phyloP scores from a whole-genome alignment of 2,888 invertebrate species.

The Choristoneura rosaceana region DNA sequence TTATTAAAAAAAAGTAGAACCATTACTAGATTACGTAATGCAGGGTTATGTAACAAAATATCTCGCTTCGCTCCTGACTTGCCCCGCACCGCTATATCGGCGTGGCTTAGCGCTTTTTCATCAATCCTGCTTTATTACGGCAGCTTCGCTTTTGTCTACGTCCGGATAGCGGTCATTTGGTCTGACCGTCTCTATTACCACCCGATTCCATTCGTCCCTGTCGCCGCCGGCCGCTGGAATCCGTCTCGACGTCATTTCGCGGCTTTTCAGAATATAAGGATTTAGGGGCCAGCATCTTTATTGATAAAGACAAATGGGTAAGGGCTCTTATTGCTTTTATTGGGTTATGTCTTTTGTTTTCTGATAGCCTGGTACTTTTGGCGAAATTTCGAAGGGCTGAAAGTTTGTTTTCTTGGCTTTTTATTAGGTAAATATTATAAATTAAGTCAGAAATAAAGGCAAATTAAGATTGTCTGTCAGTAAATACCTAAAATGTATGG shows the following conservation, averaged over 20 bases:
- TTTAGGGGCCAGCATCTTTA: slow-evolving; percentile 39
- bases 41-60: not conserved
- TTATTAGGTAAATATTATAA: no score
- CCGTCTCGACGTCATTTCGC: slow-evolving; percentile 72
- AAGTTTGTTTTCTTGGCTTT: no score
- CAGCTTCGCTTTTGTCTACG: slow-evolving; percentile 82
- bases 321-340: slow-evolving; percentile 37
- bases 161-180: slow-evolving; percentile 83
- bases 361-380: not conserved
- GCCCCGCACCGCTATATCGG: slow-evolving; percentile 74
- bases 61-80: slow-evolving; percentile 50
- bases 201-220: slow-evolving; percentile 84
- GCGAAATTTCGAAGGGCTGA: not conserved
- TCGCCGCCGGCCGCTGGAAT: slow-evolving; percentile 71
- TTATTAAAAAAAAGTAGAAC: not conserved
- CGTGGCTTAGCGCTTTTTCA: slow-evolving; percentile 87
- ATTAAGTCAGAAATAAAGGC: no score
- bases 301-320: slow-evolving; percentile 41
- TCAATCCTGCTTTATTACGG: slow-evolving; percentile 86
- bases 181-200: slow-evolving; percentile 80
- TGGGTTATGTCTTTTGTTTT: not conserved
- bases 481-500: no score
- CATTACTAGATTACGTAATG: not conserved
- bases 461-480: no score
- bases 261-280: slow-evolving; percentile 38